phyloP scores from a whole-genome alignment of 2,797 vertebrate genomes.

The Lagocephalus sceleratus region DNA sequence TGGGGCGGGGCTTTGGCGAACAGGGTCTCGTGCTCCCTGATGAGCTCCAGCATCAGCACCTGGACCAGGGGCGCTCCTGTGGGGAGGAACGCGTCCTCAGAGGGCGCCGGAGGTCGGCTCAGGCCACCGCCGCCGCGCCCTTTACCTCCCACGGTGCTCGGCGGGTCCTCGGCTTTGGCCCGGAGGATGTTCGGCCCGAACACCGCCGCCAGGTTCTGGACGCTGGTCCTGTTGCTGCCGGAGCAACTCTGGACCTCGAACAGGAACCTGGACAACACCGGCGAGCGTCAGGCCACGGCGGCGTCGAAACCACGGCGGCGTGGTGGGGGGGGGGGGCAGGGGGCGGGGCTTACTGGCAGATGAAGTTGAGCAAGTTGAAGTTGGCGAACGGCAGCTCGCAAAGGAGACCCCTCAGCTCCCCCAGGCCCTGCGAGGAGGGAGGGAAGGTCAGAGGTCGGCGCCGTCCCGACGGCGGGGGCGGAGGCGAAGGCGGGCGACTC shows the following conservation, averaged over 20 bases:
- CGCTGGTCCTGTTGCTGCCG: slow-evolving; percentile 77
- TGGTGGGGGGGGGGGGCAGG: no score
- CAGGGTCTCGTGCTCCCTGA: slow-evolving; percentile 61
- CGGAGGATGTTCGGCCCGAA: slow-evolving; percentile 82
- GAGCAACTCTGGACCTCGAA: slow-evolving; percentile 79
- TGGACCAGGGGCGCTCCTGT: slow-evolving; percentile 63
- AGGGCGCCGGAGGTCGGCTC: slow-evolving; percentile 1
- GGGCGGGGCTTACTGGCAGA: slow-evolving; percentile 75
- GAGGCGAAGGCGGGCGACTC: neutral
- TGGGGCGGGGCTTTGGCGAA: slow-evolving; percentile 47
- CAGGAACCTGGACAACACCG: slow-evolving; percentile 67
- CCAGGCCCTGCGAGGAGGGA: slow-evolving; percentile 59
- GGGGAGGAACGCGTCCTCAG: neutral
- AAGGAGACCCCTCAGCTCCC: slow-evolving; percentile 70
- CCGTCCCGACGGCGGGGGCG: no score
- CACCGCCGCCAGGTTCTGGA: slow-evolving; percentile 79
- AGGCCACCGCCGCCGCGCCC: no score
- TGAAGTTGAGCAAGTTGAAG: slow-evolving; percentile 79
- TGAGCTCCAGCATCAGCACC: slow-evolving; percentile 65
- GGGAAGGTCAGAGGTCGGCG: neutral
- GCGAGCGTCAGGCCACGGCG: neutral
- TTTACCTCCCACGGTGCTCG: slow-evolving; percentile 78
- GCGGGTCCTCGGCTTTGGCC: slow-evolving; percentile 78
- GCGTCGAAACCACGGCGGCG: no score
- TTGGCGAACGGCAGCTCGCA: slow-evolving; percentile 77